Evolutionary conservation across 37 sponge, comb jelly and placozoan species (phyloP).

Genomic region (Ianthella basta): DNA sequence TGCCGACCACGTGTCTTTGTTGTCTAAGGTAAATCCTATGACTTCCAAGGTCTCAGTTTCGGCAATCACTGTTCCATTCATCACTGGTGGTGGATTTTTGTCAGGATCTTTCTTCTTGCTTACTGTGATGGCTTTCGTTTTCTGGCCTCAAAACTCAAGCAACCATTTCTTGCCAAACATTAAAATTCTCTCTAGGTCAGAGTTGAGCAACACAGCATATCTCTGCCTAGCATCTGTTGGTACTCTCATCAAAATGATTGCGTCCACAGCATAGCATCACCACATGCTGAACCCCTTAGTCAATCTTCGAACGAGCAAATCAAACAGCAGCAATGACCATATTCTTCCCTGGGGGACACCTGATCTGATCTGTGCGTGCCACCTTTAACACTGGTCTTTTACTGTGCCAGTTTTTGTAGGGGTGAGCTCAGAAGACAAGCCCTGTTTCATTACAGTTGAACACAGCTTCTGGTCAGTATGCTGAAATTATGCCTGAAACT

Average conservation of each 20-base stretch:
- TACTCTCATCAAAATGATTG: slow-evolving; percentile 23
- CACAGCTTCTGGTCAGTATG: too few relatives aligned
- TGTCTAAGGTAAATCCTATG: slow-evolving; percentile 21
- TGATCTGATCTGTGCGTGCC: neutral
- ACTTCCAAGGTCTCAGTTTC: slow-evolving; percentile 15
- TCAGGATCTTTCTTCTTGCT: neutral
- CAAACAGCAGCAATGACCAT: slow-evolving; percentile 11
- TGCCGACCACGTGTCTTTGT: slow-evolving; percentile 4
- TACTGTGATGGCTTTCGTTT: slow-evolving; percentile 31
- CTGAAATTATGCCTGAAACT: too few relatives aligned
- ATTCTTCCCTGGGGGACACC: slow-evolving; percentile 24
- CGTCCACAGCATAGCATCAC: slow-evolving; percentile 21
- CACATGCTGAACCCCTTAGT: slow-evolving; percentile 16
- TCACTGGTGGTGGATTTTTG: neutral
- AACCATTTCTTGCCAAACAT: slow-evolving; percentile 22
- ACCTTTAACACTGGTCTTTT: neutral
- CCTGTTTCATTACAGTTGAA: too few relatives aligned
- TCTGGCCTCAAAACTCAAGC: slow-evolving; percentile 8
- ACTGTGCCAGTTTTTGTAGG: too few relatives aligned
- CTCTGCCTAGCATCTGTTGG: slow-evolving; percentile 20
- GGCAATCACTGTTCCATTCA: neutral
- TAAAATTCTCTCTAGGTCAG: neutral
- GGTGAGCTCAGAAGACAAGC: neutral
- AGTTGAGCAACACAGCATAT: slow-evolving; percentile 12
- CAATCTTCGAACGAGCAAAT: slow-evolving; percentile 5